phyloP scores from a whole-genome alignment of 2,888 invertebrate species.

The Drosophila borealis region DNA sequence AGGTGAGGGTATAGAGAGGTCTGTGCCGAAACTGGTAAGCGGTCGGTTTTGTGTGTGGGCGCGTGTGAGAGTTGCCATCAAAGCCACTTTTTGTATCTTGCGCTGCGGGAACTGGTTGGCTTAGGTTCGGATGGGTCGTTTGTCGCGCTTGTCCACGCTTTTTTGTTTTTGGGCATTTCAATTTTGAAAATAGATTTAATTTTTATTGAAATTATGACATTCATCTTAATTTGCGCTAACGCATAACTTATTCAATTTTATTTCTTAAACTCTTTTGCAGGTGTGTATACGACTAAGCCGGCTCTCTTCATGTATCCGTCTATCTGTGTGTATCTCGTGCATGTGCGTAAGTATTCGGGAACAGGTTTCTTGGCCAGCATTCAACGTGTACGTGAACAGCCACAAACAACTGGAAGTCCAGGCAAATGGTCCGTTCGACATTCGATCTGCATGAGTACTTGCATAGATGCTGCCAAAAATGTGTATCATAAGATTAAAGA shows the following conservation, averaged over 20 bases:
- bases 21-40: conserved; percentile 27
- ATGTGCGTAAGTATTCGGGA: conserved; percentile 3
- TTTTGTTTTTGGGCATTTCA: conserved; percentile 9
- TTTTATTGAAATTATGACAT: conserved; percentile 82
- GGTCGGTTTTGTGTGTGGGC: conserved; percentile 68
- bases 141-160: conserved; percentile 19
- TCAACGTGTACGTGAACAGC: conserved; percentile 15
- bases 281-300: conserved; percentile 53
- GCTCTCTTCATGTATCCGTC: not conserved
- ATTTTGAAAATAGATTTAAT: conserved; percentile 73
- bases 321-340: not conserved
- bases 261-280: conserved; percentile 62
- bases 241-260: conserved; percentile 74
- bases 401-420: conserved; percentile 10
- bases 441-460: not conserved
- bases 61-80: conserved; percentile 69
- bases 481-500: too few relatives aligned
- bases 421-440: conserved; percentile 21
- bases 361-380: conserved; percentile 51
- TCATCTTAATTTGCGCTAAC: conserved; percentile 78
- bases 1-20: not conserved
- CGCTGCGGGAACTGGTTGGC: conserved; percentile 59
- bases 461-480: conserved; percentile 16
- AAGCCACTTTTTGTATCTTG: conserved; percentile 21
- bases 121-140: conserved; percentile 9